Percentiles rank a stretch among this genome's conserved stretches.
Evolutionary conservation across 1,140 invertebrate species (phyloP).

Genomic region (Artemia franciscana): DNA sequence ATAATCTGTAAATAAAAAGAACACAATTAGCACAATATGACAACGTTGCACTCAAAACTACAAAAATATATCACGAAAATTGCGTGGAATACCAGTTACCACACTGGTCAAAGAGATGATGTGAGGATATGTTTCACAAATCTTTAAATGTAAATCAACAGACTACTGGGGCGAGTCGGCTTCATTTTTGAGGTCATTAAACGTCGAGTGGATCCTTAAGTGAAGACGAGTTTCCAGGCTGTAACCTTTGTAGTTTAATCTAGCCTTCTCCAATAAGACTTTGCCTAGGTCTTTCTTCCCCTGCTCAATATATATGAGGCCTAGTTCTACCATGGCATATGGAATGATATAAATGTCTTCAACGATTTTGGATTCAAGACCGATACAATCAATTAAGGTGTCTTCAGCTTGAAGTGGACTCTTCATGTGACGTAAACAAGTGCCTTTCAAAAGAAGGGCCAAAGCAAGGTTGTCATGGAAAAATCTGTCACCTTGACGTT

Average conservation of each 20-base stretch:
- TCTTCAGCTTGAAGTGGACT: conserved; percentile 45
- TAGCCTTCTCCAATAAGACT: conserved; percentile 47
- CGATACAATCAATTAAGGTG: conserved; percentile 39
- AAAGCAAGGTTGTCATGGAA: conserved; percentile 54
- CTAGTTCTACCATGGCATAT: conserved; percentile 53
- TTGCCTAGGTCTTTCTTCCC: conserved; percentile 40
- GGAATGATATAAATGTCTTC: conserved; percentile 66
- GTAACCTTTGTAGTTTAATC: conserved; percentile 70
- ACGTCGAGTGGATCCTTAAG: conserved; percentile 64
- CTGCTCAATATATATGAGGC: conserved; percentile 41
- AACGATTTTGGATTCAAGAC: conserved; percentile 47
- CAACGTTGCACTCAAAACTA: too few species aligned
- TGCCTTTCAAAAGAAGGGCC: conserved; percentile 50
- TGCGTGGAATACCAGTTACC: too few species aligned
- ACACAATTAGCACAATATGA: too few species aligned
- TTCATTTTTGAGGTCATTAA: conserved; percentile 26
- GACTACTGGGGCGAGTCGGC: too few species aligned
- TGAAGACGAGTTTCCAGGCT: conserved; percentile 70
- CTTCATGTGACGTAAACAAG: conserved; percentile 49
- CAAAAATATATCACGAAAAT: too few species aligned
- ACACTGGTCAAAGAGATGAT: too few species aligned
- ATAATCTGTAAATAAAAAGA: too few species aligned
- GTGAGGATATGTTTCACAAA: too few species aligned
- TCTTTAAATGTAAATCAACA: too few species aligned
- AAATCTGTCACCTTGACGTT: conserved; percentile 24